Evolutionary conservation across 2,888 invertebrate genomes (phyloP).

Genomic region (Eilema sororculum): DNA sequence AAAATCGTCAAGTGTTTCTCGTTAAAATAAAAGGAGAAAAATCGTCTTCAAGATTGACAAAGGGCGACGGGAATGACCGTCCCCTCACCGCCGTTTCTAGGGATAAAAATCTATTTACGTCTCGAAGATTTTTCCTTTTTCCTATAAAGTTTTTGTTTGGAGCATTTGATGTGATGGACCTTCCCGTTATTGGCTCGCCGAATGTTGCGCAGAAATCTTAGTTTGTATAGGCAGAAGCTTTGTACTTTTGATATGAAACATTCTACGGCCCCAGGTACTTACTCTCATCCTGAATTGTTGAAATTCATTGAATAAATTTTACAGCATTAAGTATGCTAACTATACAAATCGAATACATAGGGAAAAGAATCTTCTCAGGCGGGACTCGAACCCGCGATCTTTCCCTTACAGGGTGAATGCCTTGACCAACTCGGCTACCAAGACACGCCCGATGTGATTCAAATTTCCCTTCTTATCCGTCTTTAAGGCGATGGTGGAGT

Average conservation of each 20-base stretch:
- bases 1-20: conserved; percentile 62
- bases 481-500: too few species aligned
- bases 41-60: conserved; percentile 70
- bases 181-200: conserved; percentile 29
- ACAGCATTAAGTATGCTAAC: too few species aligned
- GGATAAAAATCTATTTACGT: conserved; percentile 48
- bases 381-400: too few species aligned
- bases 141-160: conserved; percentile 39
- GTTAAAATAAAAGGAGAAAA: conserved; percentile 66
- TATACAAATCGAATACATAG: too few species aligned
- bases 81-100: conserved; percentile 29
- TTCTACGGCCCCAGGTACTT: background rate
- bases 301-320: too few species aligned
- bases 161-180: conserved; percentile 39
- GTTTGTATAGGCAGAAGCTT: conserved; percentile 2
- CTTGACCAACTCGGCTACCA: too few species aligned
- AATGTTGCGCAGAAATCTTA: conserved; percentile 20
- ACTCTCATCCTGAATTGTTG: background rate
- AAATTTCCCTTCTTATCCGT: too few species aligned
- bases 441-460: too few species aligned
- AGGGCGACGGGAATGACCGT: conserved; percentile 59
- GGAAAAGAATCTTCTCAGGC: too few species aligned
- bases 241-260: background rate
- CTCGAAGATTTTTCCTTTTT: conserved; percentile 34
- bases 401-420: too few species aligned